Base-by-base conservation (phyloP, 2,113 vertebrate species). In the Phoenicopterus ruber region DNA sequence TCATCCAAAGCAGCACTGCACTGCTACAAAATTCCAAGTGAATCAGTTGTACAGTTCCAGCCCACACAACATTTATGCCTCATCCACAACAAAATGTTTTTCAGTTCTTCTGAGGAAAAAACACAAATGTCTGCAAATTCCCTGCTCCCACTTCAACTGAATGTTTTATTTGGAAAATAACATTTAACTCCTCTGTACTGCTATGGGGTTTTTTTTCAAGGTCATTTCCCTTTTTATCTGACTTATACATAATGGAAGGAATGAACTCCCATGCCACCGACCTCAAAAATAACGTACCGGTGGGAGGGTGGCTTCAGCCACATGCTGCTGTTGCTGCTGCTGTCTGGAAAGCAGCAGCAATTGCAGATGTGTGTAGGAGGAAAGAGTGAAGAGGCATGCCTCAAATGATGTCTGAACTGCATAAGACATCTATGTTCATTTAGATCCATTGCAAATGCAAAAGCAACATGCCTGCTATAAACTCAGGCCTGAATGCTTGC, bases 11-110 rank as follows among this genome's bases (percentile, higher is more conserved):
- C 69, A 69, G 83, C 36, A 71, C 58, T 34, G 50, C 63, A 34
- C 42, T 87, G 83, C 80, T 84, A 78, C 50, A 82, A 78, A 94
- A 92, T 65, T 92, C 55, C 42, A 82, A 90, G 47, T 94, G 77
- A 91, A 94, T 89, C 81, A 94, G 88, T 74, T 44, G 52, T 22
- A 73, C 73, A 54, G 49, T 80, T 90, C 74, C 74, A 94, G 77
- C 95, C 96, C 88, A 95, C 95, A 82, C 77, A 87, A 82, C 87
- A 65, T 93, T 89, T 85, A 96, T 74, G 92, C 44, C 83, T 94
- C 86, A 96, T 82, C 61, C 55, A 81, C 34, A 92, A 87, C 63
- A 92, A 93, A 90, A 92, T 44, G 73, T 86, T 92, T 97, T 84
- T 82, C 65, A 87, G 52, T 52, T 89, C 72, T 90, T 78, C 81